phyloP scores from a whole-genome alignment of 1,140 invertebrate genomes.

The Plectrocnemia conspersa region DNA sequence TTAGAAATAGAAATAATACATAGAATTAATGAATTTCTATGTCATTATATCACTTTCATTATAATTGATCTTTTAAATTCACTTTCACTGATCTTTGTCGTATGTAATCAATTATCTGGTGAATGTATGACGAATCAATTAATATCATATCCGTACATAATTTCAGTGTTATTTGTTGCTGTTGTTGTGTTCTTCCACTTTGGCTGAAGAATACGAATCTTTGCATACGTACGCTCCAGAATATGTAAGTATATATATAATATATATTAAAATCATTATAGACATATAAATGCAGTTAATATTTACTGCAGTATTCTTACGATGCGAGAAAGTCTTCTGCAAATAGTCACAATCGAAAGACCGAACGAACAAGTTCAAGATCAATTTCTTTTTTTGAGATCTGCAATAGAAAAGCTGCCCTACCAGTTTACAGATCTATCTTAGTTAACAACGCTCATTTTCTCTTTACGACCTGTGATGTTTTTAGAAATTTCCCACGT shows the following conservation, averaged over 20 bases:
- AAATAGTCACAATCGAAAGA: not conserved
- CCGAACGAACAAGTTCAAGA: constrained; percentile 10
- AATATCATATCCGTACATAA: not conserved
- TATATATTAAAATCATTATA: constrained; percentile 1
- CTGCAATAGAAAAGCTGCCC: constrained; percentile 13
- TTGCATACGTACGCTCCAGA: constrained; percentile 13
- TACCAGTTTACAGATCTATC: constrained; percentile 2
- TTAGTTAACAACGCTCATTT: constrained; percentile 4
- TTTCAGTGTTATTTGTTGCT: constrained; percentile 9
- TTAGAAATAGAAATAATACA: no score
- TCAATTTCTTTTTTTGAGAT: constrained; percentile 11
- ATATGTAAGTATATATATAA: constrained; percentile 7
- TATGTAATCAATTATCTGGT: no score
- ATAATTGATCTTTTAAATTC: constrained; percentile 1
- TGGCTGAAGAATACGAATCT: constrained; percentile 4
- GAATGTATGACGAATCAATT: no score
- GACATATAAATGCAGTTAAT: not conserved
- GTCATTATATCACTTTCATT: not conserved
- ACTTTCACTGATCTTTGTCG: constrained; percentile 5
- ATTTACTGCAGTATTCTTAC: not conserved
- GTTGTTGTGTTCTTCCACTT: not conserved
- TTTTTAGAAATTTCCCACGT: not conserved
- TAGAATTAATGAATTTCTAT: not conserved
- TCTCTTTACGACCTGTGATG: not conserved
- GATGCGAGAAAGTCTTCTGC: not conserved